Conservation (phyloP, 2,797 vertebrate species). For the Sebastiscus albofasciatus region DNA sequence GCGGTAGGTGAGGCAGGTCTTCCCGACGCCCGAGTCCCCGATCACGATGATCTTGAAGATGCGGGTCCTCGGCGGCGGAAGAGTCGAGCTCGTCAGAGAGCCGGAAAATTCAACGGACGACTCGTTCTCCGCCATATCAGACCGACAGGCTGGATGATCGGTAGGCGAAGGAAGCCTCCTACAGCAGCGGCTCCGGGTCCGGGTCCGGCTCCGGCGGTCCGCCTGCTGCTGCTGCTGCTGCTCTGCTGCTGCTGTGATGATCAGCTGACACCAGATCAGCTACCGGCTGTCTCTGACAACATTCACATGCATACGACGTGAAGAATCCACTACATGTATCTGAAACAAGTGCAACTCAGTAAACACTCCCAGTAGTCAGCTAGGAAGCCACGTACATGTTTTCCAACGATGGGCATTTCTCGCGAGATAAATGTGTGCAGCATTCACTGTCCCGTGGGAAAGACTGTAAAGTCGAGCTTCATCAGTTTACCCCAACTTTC, state of each 20-base stretch:
- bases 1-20: slow-evolving; percentile 97
- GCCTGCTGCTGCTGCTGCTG: background rate
- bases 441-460: slow-evolving; percentile 5
- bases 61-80: slow-evolving; percentile 88
- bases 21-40: slow-evolving; percentile 96
- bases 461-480: background rate
- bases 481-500: background rate
- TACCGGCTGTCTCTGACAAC: too few species aligned
- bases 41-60: slow-evolving; percentile 99
- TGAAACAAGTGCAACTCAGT: background rate
- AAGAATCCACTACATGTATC: background rate
- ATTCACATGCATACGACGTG: background rate
- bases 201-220: background rate
- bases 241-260: background rate
- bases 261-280: too few species aligned
- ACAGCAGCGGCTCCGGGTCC: background rate
- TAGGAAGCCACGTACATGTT: slow-evolving; percentile 69
- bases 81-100: slow-evolving; percentile 69
- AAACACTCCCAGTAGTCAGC: slow-evolving; percentile 21
- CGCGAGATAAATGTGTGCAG: slow-evolving; percentile 59
- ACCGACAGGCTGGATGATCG: background rate
- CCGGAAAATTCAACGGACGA: slow-evolving; percentile 87
- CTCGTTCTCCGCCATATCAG: slow-evolving; percentile 79
- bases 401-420: slow-evolving; percentile 27
- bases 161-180: background rate